Evolutionary conservation across 1,140 invertebrate genomes (phyloP).

Genomic region (Zaprionus nigranus): DNA sequence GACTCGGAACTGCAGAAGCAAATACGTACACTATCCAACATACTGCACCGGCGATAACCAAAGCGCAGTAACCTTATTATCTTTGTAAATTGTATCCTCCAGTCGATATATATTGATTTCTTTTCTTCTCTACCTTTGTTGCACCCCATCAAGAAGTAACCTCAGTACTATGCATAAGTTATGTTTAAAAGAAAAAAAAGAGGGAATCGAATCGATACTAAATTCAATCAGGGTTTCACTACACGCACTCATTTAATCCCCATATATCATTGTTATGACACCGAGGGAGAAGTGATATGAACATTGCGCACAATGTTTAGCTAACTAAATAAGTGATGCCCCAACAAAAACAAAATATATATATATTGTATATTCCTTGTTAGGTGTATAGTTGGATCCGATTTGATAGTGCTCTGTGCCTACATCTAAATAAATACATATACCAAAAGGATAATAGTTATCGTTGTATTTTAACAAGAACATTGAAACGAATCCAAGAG

Average conservation of each 20-base stretch:
- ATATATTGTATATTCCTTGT: background rate
- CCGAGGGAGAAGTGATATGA: background rate
- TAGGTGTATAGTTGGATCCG: background rate
- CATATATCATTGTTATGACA: constrained; percentile 5
- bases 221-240: background rate
- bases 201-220: background rate
- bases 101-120: background rate
- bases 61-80: constrained; percentile 3
- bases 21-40: constrained; percentile 82
- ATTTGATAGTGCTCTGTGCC: background rate
- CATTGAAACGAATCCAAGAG: background rate
- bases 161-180: background rate
- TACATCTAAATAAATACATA: background rate
- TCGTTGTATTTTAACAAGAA: background rate
- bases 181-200: background rate
- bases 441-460: background rate
- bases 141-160: constrained; percentile 1
- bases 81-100: constrained; percentile 17
- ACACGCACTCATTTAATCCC: background rate
- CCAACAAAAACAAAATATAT: background rate
- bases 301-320: background rate
- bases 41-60: constrained; percentile 82
- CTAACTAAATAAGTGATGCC: background rate
- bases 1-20: constrained; percentile 84
- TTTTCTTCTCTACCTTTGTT: background rate